Base-by-base conservation (phyloP, 1,140 invertebrate species). In the Papilio aristodemus region DNA sequence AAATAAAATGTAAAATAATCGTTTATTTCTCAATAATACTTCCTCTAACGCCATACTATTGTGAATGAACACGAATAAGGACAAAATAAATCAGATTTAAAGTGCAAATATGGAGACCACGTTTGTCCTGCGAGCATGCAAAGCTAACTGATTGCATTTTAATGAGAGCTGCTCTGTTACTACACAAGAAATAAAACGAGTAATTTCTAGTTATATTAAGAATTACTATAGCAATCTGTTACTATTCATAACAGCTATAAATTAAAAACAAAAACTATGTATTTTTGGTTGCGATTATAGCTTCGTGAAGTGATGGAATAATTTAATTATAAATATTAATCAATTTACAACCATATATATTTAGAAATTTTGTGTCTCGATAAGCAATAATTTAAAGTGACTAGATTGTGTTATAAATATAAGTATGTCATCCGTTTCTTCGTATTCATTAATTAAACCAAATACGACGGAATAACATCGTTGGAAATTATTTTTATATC, bases 81-180 rank as follows among this genome's bases (percentile, higher is more conserved):
- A 64, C 37, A 43, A 46, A 43, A 66, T 50, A 50, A 22, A 66
- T 50, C 63, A 39, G 14, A 62, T 39, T 62, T 62, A 39, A 62
- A 39, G 14, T 66, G 25, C 63, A 66, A 66, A 50, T 46, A 66
- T 50, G 9, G 32, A 7, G 43, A 9, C 3, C 7, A 43, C 38
- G 19, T 39, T 36, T 50, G 63, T 66, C 27, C 25, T 64, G 62
- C 41, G 25, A 46, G 25, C 63, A 39, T 41, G 60, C 62, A 64
- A 64, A 64, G 41, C 25, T 64, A 66, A 66, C 63, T 66, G 63
- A 66, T 66, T 66, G 43, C 63, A 66, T 66, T 66, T 66, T 66
- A 66, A 66, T 66, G 63, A 46, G 63, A 66, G 41, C 43, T 66
- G 63, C 43, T 17, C 46, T 22, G 62, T 66, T 66, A 41, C 43